These are phyloP conservation scores for Ruditapes philippinarum DNA, from an alignment of 1,140 invertebrate genomes.

Conservation along the genomic window DNA sequence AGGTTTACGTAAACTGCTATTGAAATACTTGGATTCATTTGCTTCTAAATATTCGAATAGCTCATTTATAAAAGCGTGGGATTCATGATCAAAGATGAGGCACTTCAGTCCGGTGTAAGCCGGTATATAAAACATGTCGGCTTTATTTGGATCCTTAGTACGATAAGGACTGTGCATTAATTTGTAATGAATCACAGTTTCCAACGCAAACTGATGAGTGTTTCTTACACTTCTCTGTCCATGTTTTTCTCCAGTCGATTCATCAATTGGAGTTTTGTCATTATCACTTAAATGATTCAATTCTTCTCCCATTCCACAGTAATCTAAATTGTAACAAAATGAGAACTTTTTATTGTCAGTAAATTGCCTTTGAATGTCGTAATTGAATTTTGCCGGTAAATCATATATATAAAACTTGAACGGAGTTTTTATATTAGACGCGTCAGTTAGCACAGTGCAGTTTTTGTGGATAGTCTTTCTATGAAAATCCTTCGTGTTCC, in stretches of 20 bases:
- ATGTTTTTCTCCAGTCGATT: not conserved
- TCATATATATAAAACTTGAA: constrained; percentile 80
- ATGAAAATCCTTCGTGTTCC: not conserved
- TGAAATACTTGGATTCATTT: constrained; percentile 54
- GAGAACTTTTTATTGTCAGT: not conserved
- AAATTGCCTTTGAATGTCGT: constrained; percentile 68
- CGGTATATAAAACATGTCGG: constrained; percentile 80
- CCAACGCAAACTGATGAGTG: constrained; percentile 79
- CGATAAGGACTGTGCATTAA: constrained; percentile 74
- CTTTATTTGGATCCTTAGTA: constrained; percentile 72
- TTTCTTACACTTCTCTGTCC: constrained; percentile 51
- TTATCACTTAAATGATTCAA: constrained; percentile 43
- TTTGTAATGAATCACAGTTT: constrained; percentile 79
- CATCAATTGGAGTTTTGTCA: not conserved
- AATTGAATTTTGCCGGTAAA: constrained; percentile 75
- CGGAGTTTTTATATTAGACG: constrained; percentile 51
- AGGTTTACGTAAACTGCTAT: constrained; percentile 68
- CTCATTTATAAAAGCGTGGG: constrained; percentile 25
- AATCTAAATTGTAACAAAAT: constrained; percentile 71
- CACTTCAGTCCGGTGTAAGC: constrained; percentile 75
- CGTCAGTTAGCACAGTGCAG: not conserved
- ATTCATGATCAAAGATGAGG: constrained; percentile 48
- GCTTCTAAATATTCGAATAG: constrained; percentile 61
- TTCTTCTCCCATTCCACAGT: constrained; percentile 75
- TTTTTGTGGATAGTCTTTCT: not conserved